phyloP scores from a whole-genome alignment of 2,113 vertebrate species.

The Neomonachus schauinslandi region DNA sequence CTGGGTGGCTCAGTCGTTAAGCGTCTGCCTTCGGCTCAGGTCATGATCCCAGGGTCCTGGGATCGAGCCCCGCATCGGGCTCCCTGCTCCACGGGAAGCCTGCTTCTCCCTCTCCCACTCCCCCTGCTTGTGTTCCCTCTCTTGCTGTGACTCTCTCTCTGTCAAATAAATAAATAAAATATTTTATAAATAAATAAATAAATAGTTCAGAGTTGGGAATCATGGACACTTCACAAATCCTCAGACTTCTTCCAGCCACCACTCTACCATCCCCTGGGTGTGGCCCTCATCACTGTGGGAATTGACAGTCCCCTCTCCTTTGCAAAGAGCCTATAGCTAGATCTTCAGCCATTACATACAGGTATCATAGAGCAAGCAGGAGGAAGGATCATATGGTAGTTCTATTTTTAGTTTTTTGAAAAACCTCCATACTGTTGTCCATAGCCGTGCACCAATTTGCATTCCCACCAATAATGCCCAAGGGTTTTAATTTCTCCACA shows the following conservation, averaged over 20 bases:
- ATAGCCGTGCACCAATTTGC: background rate
- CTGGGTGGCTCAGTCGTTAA: too few species aligned
- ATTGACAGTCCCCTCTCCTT: background rate
- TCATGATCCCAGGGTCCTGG: too few species aligned
- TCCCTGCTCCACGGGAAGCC: too few species aligned
- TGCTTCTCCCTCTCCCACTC: too few species aligned
- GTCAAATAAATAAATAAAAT: too few species aligned
- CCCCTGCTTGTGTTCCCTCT: too few species aligned
- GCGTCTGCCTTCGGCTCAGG: too few species aligned
- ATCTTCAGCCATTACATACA: background rate
- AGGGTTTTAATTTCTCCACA: background rate
- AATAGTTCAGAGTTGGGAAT: background rate
- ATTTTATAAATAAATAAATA: background rate
- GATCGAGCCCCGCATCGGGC: too few species aligned
- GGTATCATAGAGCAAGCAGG: background rate
- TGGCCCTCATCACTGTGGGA: background rate
- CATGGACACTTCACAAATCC: background rate
- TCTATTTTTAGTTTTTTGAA: background rate
- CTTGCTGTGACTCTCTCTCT: too few species aligned
- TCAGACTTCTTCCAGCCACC: background rate
- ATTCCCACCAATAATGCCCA: background rate
- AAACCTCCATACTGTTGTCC: background rate
- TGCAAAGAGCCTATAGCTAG: background rate
- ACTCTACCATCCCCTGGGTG: background rate
- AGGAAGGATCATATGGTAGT: background rate